phyloP scores from a whole-genome alignment of 2,888 invertebrate genomes.

The Amiota communis region DNA sequence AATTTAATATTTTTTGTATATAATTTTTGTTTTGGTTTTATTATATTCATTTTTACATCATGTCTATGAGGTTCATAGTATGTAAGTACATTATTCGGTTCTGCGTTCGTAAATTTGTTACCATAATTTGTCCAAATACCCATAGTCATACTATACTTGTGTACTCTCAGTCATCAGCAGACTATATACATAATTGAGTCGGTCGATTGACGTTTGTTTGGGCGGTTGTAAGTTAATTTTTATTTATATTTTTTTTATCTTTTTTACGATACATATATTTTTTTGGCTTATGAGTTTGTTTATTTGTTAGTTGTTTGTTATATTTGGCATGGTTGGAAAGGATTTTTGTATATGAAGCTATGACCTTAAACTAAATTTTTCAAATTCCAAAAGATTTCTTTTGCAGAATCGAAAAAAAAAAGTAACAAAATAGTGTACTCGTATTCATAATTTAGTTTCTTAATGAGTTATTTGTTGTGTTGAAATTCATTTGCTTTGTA shows the following conservation, averaged over 20 bases:
- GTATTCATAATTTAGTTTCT: too few species aligned
- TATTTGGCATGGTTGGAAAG: conserved; percentile 18
- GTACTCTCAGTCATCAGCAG: background rate
- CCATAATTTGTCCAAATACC: conserved; percentile 28
- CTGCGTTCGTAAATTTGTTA: conserved; percentile 12
- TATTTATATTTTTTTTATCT: background rate
- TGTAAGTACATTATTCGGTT: too few species aligned
- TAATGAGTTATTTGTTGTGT: too few species aligned
- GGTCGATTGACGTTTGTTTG: conserved; percentile 1
- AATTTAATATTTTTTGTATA: conserved; percentile 19
- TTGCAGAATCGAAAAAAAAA: background rate
- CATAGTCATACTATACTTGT: background rate
- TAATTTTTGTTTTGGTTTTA: background rate
- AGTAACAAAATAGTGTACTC: background rate
- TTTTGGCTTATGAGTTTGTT: conserved; percentile 5
- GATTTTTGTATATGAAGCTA: background rate
- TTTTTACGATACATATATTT: conserved; percentile 4
- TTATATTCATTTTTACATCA: conserved; percentile 17
- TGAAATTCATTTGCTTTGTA: too few species aligned
- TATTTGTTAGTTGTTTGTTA: background rate
- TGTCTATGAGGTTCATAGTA: background rate
- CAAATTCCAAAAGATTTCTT: conserved; percentile 25
- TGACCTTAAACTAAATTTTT: conserved; percentile 34
- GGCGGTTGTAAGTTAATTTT: conserved; percentile 3
- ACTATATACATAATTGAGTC: too few species aligned